Conservation (phyloP, 1,140 invertebrate species). For the Drosophila kurseongensis region DNA sequence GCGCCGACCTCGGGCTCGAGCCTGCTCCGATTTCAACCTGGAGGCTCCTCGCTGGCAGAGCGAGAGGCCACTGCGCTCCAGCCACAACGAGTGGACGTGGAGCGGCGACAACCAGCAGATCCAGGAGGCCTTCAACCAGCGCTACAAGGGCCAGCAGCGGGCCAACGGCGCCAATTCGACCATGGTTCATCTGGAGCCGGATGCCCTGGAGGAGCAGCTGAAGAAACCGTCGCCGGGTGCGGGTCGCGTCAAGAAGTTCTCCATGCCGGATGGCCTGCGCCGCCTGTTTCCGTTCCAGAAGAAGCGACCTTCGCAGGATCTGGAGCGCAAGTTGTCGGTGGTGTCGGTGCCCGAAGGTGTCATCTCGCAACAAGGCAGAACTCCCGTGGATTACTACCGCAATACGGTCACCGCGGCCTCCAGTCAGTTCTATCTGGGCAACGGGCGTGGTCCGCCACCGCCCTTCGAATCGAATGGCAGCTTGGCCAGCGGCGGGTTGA, state of each 20-base stretch:
- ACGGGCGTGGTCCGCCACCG: slow-evolving; percentile 57
- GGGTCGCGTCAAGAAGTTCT: slow-evolving; percentile 76
- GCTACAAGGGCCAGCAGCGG: slow-evolving; percentile 52
- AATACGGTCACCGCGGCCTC: slow-evolving; percentile 85
- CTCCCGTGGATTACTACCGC: slow-evolving; percentile 69
- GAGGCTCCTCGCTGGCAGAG: slow-evolving; percentile 49
- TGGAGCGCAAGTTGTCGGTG: slow-evolving; percentile 75
- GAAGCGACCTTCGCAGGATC: slow-evolving; percentile 74
- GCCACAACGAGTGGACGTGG: slow-evolving; percentile 83
- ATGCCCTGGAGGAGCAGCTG: slow-evolving; percentile 54
- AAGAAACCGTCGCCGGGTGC: slow-evolving; percentile 42
- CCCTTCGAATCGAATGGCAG: slow-evolving; percentile 60
- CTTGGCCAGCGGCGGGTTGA: slow-evolving; percentile 42
- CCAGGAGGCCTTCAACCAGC: slow-evolving; percentile 78
- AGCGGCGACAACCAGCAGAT: slow-evolving; percentile 83
- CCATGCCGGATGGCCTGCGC: slow-evolving; percentile 78
- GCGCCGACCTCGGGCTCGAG: slow-evolving; percentile 85
- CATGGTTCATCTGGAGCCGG: slow-evolving; percentile 67
- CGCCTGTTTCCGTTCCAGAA: slow-evolving; percentile 69
- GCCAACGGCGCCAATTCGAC: slow-evolving; percentile 34
- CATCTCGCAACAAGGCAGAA: slow-evolving; percentile 37
- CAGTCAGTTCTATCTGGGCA: slow-evolving; percentile 60
- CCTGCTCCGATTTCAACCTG: slow-evolving; percentile 84
- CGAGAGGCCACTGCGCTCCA: slow-evolving; percentile 40
- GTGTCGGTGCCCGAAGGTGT: slow-evolving; percentile 77